Conservation (phyloP, 2,888 invertebrate species). For the Agriopis aurantiaria region DNA sequence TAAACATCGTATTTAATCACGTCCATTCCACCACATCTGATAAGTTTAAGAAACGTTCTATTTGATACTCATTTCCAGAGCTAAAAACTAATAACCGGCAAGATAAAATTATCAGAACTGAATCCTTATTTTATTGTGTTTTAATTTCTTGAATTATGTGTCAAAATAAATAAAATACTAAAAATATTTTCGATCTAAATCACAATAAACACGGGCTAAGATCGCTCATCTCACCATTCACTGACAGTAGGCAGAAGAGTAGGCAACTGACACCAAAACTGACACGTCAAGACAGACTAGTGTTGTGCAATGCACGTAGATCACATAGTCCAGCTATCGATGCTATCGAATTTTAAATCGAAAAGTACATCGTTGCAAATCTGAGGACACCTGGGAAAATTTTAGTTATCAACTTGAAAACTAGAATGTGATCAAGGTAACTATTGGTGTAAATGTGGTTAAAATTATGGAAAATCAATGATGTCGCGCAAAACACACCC, state of each 20-base stretch:
- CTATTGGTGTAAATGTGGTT: too few relatives aligned
- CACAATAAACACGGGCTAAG: slow-evolving; percentile 48
- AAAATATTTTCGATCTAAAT: slow-evolving; percentile 16
- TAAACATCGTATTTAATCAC: slow-evolving; percentile 45
- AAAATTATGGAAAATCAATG: too few relatives aligned
- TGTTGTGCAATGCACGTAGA: neutral
- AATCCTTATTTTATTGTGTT: neutral
- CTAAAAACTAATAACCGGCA: neutral
- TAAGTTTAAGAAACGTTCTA: slow-evolving; percentile 7
- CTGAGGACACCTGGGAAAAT: neutral
- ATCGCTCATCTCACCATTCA: too few relatives aligned
- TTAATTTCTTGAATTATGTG: neutral
- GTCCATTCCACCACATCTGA: slow-evolving; percentile 19
- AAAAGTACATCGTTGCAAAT: neutral
- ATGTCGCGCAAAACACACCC: too few relatives aligned
- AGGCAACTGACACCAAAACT: too few relatives aligned
- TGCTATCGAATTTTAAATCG: too few relatives aligned
- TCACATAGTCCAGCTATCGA: too few relatives aligned
- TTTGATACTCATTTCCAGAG: slow-evolving; percentile 1
- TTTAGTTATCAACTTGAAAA: too few relatives aligned
- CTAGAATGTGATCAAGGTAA: too few relatives aligned
- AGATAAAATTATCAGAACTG: neutral
- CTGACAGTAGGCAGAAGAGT: too few relatives aligned
- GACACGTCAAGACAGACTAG: slow-evolving; percentile 5
- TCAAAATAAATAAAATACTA: neutral